Evolutionary conservation across 1,140 invertebrate species (phyloP), one percentile per base, ranked within the genome.

Genomic region (Ceratoteleas bidentatus): DNA sequence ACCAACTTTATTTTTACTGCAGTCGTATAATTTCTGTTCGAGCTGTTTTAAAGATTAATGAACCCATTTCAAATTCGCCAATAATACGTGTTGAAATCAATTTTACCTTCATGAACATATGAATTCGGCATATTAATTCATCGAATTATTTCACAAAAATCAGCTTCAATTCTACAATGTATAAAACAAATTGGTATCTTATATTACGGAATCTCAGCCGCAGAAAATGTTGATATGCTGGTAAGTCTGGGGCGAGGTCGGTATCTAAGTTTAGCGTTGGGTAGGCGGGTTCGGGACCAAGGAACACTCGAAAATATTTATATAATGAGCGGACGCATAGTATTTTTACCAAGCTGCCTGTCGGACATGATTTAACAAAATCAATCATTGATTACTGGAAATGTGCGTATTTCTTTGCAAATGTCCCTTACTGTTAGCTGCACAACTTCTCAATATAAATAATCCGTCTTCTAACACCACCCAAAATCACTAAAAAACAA

Each of bases 251-350:
- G 89, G 87, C 86, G 85, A 87, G 88, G 86, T 73, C 87, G 86
- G 83, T 77, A 80, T 88, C 89, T 90, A 90, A 90, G 84, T 90
- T 89, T 90, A 90, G 89, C 86, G 74, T 38, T 75, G 84, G 85
- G 88, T 89, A 90, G 88, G 88, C 88, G 88, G 86, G 74, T 87
- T 87, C 86, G 85, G 84, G 61, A 80, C 73, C 81, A 84, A 86
- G 87, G 81, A 85, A 87, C 85, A 87, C 87, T 87, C 73, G 83
- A 83, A 89, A 89, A 89, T 89, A 89, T 89, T 89, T 88, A 89
- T 89, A 89, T 87, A 87, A 88, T 81, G 83, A 86, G 78, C 85
- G 80, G 85, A 76, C 82, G 79, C 78, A 87, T 75, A 66, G 85
- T 89, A 89, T 89, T 89, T 89, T 88, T 87, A 88, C 88, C 87